A percentile compares a stretch with the other conserved stretches of the same genome.
Conservation (phyloP, 2,888 invertebrate genomes). For the Griposia aprilina region DNA sequence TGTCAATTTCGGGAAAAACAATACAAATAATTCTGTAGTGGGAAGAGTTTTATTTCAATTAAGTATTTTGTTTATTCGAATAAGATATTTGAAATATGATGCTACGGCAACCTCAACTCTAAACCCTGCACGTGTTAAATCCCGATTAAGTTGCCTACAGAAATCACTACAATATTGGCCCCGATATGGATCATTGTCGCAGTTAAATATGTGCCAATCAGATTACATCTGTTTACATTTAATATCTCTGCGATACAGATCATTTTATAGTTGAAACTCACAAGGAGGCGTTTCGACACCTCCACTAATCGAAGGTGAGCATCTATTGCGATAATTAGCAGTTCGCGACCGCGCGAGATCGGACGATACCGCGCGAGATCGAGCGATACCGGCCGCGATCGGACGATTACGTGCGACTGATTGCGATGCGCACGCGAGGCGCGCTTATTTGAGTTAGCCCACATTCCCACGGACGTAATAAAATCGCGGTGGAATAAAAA, state of each 20-base stretch:
- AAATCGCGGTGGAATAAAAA: no score
- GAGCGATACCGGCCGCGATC: slow-evolving; percentile 48
- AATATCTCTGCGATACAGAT: slow-evolving; percentile 48
- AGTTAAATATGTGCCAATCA: not conserved
- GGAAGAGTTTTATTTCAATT: slow-evolving; percentile 15
- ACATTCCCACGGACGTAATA: no score
- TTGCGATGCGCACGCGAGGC: slow-evolving; percentile 60
- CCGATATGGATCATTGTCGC: slow-evolving; percentile 11
- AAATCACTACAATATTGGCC: not conserved
- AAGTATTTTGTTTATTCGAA: slow-evolving; percentile 5
- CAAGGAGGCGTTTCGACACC: slow-evolving; percentile 65
- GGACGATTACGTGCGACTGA: slow-evolving; percentile 62
- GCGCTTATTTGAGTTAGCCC: slow-evolving; percentile 52
- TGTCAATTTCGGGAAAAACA: not conserved
- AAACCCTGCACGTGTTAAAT: not conserved
- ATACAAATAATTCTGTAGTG: not conserved
- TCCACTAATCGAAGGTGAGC: slow-evolving; percentile 59
- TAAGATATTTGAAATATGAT: not conserved
- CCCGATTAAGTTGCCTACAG: not conserved
- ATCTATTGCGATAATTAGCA: slow-evolving; percentile 62
- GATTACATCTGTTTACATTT: slow-evolving; percentile 35
- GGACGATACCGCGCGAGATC: slow-evolving; percentile 51
- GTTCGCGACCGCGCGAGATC: slow-evolving; percentile 63
- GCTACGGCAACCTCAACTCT: not conserved
- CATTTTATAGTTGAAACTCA: slow-evolving; percentile 57